These are phyloP conservation scores for Calycopis cecrops DNA, from an alignment of 1,140 invertebrate species.

Conservation along the genomic window DNA sequence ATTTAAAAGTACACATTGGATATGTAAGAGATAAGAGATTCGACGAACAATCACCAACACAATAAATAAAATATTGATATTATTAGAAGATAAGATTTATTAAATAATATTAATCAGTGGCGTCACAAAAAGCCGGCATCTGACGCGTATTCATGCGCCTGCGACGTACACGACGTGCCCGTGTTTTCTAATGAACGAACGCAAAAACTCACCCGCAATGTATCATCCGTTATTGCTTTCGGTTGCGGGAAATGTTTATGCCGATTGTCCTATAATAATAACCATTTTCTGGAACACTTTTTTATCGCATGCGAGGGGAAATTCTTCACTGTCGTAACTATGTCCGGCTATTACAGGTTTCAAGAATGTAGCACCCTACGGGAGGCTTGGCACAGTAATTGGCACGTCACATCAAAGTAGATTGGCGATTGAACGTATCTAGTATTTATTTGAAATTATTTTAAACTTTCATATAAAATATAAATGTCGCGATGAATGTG, in stretches of 20 bases:
- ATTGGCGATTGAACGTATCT: too few relatives aligned
- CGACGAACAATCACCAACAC: too few relatives aligned
- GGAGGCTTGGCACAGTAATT: too few relatives aligned
- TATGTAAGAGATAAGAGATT: too few relatives aligned
- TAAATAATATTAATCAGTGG: conserved; percentile 55
- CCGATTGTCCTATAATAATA: conserved; percentile 26
- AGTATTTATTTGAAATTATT: too few relatives aligned
- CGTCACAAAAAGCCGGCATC: conserved; percentile 60
- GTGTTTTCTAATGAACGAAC: conserved; percentile 60
- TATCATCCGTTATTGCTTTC: conserved; percentile 32
- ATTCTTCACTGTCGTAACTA: background rate
- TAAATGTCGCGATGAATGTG: too few relatives aligned
- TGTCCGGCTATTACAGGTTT: too few relatives aligned
- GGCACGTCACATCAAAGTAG: too few relatives aligned
- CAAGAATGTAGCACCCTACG: too few relatives aligned
- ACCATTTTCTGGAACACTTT: conserved; percentile 34
- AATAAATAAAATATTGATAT: too few relatives aligned
- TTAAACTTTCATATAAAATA: too few relatives aligned
- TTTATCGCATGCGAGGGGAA: conserved; percentile 14
- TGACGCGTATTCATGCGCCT: conserved; percentile 40
- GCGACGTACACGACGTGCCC: conserved; percentile 41
- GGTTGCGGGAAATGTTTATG: conserved; percentile 42
- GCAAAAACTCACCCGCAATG: conserved; percentile 44
- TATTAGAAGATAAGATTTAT: background rate
- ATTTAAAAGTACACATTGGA: too few relatives aligned